Base-by-base conservation (phyloP, 2,113 vertebrate genomes). In the Anthoscopus minutus region DNA sequence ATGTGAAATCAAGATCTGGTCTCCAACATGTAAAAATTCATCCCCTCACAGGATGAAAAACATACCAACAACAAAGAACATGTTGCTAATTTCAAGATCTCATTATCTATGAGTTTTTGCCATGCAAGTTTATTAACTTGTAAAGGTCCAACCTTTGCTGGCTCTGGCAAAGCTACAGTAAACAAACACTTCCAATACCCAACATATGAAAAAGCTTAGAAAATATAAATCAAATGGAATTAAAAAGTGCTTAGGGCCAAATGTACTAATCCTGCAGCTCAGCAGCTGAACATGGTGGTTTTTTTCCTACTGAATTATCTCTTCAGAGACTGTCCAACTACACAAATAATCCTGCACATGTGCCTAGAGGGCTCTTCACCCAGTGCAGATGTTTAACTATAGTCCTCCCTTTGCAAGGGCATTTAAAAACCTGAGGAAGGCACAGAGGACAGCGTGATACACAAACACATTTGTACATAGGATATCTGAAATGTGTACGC, bases 211-310 rank as follows among this genome's bases (percentile, higher is more conserved):
- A 85, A 88, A 69, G 22, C 35, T 31, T 56, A 74, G 31, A 40
- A 80, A 94, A 78, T 3, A 42, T 20, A 61, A 70, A 70, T 1
- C 15, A 71, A 94, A 93, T 66, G 19, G 17, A 40, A 86, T 83
- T 72, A 7, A 69, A 87, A 91, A 89, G 47, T 71, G 89, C 62
- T 93, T 38, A 35, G 15, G 44, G 17, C 15, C 64, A 71, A 70
- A 53, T 6, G 3, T 15, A 73, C 30, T 54, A 70, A 70, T 38
- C 74, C 54, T n/a, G 14, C 35, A 89, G n/a, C 31, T 70, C 25
- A 15, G 56, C 5, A 42, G 53, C n/a, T 51, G 44, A 80, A 77
- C 12, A 3, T 0, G 0, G 19, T 10, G 8, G 15, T 4, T 53
- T 80, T 80, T 48, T 79, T n/a, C 30, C 48, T 47, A 4, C 33